Evolutionary conservation across 2,797 vertebrate species (phyloP).

Genomic region (Bovichtus diacanthus): DNA sequence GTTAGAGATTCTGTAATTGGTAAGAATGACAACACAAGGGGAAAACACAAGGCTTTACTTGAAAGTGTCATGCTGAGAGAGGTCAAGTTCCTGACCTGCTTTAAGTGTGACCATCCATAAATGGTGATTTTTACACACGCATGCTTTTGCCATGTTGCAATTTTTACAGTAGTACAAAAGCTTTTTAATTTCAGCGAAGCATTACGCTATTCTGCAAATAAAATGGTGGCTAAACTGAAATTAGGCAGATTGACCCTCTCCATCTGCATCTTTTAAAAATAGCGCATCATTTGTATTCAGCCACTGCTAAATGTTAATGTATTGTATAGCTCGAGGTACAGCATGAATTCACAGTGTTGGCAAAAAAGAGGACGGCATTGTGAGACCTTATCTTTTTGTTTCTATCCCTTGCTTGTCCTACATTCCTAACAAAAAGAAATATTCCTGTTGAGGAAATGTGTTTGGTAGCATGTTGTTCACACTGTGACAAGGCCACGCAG

Average conservation of each 20-base stretch:
- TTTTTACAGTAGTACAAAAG: slow-evolving; percentile 1
- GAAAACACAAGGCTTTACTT: slow-evolving; percentile 5
- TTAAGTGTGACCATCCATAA: slow-evolving; percentile 1
- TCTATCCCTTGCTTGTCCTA: slow-evolving; percentile 25
- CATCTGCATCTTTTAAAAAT: slow-evolving; percentile 54
- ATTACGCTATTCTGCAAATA: slow-evolving; percentile 4
- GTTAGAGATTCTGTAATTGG: neutral
- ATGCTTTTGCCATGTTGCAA: slow-evolving; percentile 3
- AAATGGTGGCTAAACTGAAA: slow-evolving; percentile 28
- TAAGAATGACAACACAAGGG: slow-evolving; percentile 1
- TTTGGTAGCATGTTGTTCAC: slow-evolving; percentile 56
- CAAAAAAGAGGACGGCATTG: slow-evolving; percentile 29
- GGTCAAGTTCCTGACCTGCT: slow-evolving; percentile 5
- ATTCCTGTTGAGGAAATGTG: slow-evolving; percentile 34
- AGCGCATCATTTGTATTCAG: slow-evolving; percentile 26
- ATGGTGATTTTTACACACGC: neutral
- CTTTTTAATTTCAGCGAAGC: slow-evolving; percentile 6
- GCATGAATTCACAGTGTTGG: slow-evolving; percentile 12
- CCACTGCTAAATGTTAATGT: slow-evolving; percentile 64
- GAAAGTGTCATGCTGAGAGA: neutral
- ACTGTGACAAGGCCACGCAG: slow-evolving; percentile 53
- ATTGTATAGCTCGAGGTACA: slow-evolving; percentile 44
- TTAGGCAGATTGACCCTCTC: slow-evolving; percentile 4
- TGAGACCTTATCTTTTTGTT: slow-evolving; percentile 44
- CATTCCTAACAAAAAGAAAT: slow-evolving; percentile 46